Conservation (phyloP, 2,797 vertebrate genomes). For the Synanceia verrucosa region DNA sequence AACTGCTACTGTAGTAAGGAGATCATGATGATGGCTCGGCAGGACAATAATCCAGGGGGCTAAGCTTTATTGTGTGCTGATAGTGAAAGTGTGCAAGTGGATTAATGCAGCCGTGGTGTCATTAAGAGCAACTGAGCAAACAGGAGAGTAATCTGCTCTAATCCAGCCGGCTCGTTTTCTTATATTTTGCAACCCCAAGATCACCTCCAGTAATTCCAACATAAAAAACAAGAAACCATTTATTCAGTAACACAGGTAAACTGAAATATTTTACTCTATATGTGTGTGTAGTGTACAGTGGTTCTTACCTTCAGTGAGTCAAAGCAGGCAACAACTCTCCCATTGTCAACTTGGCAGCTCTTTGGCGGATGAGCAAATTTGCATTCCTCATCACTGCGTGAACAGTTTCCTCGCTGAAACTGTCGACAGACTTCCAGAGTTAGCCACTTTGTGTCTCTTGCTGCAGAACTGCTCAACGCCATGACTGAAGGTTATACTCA, state of each 20-base stretch:
- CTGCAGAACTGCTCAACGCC: constrained; percentile 94
- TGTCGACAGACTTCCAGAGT: constrained; percentile 98
- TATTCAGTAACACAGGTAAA: not conserved
- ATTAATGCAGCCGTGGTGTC: constrained; percentile 60
- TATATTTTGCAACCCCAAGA: not conserved
- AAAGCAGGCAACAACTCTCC: constrained; percentile 98
- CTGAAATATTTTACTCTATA: not conserved
- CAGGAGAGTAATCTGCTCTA: constrained; percentile 37
- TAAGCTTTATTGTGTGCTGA: constrained; percentile 62
- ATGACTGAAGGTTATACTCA: constrained; percentile 77
- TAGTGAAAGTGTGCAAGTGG: constrained; percentile 60
- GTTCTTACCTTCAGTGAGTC: constrained; percentile 98
- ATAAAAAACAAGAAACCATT: not conserved
- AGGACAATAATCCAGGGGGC: constrained; percentile 63
- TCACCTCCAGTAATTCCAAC: not conserved
- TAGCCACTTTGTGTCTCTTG: constrained; percentile 99
- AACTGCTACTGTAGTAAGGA: constrained; percentile 42
- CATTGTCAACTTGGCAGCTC: constrained; percentile 99
- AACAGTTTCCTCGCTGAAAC: constrained; percentile 98
- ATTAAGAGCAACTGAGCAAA: constrained; percentile 45
- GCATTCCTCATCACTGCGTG: constrained; percentile 98
- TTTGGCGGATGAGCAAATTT: constrained; percentile 99
- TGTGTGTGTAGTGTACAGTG: constrained; percentile 2
- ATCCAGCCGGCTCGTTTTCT: constrained; percentile 45
- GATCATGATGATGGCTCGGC: constrained; percentile 65